Evolutionary conservation across 2,888 invertebrate species (phyloP).

Genomic region (Acronicta alni): DNA sequence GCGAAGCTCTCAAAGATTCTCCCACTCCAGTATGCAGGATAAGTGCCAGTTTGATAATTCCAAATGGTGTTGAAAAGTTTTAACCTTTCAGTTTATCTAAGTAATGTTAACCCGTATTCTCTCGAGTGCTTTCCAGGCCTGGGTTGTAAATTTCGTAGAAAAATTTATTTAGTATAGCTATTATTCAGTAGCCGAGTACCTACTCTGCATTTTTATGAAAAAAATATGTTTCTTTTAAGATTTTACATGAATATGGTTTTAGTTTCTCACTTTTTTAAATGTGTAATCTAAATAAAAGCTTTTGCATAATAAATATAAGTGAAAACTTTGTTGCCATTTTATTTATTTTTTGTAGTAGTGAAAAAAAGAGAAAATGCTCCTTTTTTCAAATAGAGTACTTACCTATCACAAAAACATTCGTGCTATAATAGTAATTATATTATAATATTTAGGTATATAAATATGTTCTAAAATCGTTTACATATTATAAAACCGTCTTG

Average conservation of each 20-base stretch:
- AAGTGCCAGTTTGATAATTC: slow-evolving; percentile 66
- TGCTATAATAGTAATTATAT: too few species aligned
- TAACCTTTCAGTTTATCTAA: slow-evolving; percentile 58
- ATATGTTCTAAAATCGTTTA: background rate
- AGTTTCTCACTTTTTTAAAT: too few species aligned
- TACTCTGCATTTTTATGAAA: background rate
- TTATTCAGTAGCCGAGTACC: background rate
- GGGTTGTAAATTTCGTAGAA: slow-evolving; percentile 14
- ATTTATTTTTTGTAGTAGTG: too few species aligned
- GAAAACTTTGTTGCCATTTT: too few species aligned
- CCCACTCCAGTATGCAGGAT: slow-evolving; percentile 62
- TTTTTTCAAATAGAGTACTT: too few species aligned
- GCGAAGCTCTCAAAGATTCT: slow-evolving; percentile 57
- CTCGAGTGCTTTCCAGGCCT: slow-evolving; percentile 22
- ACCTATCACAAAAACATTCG: too few species aligned
- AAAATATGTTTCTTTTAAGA: background rate
- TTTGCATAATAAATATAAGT: too few species aligned
- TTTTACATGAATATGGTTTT: too few species aligned
- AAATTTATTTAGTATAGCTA: background rate
- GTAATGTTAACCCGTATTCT: slow-evolving; percentile 43
- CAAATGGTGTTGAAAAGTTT: slow-evolving; percentile 60
- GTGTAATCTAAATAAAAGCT: too few species aligned
- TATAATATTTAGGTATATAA: too few species aligned
- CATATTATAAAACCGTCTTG: background rate
- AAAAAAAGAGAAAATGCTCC: too few species aligned